These are phyloP conservation scores for Thymelicus sylvestris DNA, from an alignment of 2,888 invertebrate genomes.

Conservation along the genomic window DNA sequence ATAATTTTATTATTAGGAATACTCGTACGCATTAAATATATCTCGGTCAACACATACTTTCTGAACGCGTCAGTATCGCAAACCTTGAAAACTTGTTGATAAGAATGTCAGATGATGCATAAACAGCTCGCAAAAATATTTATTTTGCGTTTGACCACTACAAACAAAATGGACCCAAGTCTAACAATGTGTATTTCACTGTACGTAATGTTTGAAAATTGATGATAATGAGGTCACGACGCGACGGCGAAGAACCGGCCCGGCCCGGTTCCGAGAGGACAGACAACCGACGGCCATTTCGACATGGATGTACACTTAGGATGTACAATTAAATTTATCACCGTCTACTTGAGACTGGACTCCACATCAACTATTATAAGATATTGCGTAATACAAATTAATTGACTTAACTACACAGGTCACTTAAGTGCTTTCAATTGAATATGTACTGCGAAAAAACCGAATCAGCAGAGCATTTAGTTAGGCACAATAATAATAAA, in stretches of 20 bases:
- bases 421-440: neutral
- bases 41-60: slow-evolving; percentile 8
- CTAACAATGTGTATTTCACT: slow-evolving; percentile 1
- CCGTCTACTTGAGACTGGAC: slow-evolving; percentile 28
- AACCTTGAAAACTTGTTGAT: slow-evolving; percentile 18
- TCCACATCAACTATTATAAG: slow-evolving; percentile 8
- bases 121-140: slow-evolving; percentile 2
- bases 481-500: neutral
- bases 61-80: slow-evolving; percentile 14
- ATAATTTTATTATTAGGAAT: neutral
- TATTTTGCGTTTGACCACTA: slow-evolving; percentile 3
- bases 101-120: slow-evolving; percentile 15
- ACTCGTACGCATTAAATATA: neutral
- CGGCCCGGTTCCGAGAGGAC: slow-evolving; percentile 57
- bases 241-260: slow-evolving; percentile 53
- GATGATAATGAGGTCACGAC: slow-evolving; percentile 61
- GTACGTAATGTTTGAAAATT: slow-evolving; percentile 53
- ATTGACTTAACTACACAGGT: neutral
- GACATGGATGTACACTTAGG: slow-evolving; percentile 48
- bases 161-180: slow-evolving; percentile 10
- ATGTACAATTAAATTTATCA: slow-evolving; percentile 47
- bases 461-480: too few species aligned
- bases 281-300: slow-evolving; percentile 48
- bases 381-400: slow-evolving; percentile 13
- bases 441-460: neutral